Evolutionary conservation across 2,888 invertebrate genomes (phyloP).

Genomic region (Andrena trimmerana): DNA sequence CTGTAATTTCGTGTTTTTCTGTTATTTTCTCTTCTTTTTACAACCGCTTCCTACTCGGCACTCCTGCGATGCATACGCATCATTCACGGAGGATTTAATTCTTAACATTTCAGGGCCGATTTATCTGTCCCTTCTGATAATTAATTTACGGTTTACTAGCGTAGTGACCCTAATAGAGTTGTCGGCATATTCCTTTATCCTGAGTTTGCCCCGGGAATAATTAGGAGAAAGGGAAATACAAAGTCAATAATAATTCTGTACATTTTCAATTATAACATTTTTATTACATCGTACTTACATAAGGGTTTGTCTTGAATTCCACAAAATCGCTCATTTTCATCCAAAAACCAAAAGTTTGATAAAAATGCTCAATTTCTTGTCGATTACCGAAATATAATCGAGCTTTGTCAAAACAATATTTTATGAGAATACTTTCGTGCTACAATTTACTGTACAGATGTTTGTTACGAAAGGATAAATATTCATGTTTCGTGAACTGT

Average conservation of each 20-base stretch:
- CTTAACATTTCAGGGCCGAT: conserved; percentile 26
- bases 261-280: too few species aligned
- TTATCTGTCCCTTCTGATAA: not conserved
- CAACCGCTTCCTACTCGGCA: conserved; percentile 43
- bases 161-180: not conserved
- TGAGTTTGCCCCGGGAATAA: not conserved
- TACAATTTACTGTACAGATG: too few species aligned
- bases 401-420: too few species aligned
- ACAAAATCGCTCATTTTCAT: too few species aligned
- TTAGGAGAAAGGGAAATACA: not conserved
- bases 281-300: too few species aligned
- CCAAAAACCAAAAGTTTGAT: too few species aligned
- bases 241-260: too few species aligned
- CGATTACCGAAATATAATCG: too few species aligned
- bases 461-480: not conserved
- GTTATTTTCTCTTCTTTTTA: conserved; percentile 70
- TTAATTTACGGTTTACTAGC: not conserved
- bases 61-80: conserved; percentile 17
- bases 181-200: not conserved
- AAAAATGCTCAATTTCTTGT: too few species aligned
- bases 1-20: conserved; percentile 71
- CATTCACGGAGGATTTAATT: conserved; percentile 36
- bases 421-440: too few species aligned
- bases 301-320: too few species aligned
- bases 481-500: too few species aligned